These are phyloP conservation scores for Amphilophus citrinellus DNA, from an alignment of 2,113 vertebrate species.

Conservation along the genomic window DNA sequence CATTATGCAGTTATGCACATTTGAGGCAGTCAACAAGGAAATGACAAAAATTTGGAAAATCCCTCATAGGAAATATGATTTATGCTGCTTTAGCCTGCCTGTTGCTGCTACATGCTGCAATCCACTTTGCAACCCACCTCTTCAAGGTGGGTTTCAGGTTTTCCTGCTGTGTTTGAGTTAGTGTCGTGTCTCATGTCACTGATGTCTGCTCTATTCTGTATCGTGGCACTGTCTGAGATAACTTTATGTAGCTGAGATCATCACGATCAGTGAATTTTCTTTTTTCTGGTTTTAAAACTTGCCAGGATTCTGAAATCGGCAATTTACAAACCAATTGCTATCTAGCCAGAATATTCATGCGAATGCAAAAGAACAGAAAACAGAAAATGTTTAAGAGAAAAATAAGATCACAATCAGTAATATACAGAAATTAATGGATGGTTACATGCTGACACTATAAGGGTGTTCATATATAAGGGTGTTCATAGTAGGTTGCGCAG, in stretches of 20 bases:
- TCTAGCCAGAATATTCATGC: fast-evolving
- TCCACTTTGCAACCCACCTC: background rate
- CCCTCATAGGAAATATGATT: background rate
- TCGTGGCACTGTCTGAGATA: too few species aligned
- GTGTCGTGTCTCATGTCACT: background rate
- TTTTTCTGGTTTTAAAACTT: background rate
- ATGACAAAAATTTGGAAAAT: background rate
- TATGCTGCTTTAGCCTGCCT: background rate
- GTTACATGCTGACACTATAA: background rate
- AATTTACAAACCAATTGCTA: background rate
- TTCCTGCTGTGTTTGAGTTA: background rate
- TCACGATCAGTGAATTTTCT: background rate
- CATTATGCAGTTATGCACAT: background rate
- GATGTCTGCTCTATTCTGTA: background rate
- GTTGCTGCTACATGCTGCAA: background rate
- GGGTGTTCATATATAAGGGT: background rate
- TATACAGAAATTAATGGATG: background rate
- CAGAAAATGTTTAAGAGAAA: background rate
- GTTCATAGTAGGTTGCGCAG: background rate
- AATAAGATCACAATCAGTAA: fast-evolving
- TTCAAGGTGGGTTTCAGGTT: background rate
- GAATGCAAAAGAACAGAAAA: background rate
- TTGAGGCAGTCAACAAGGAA: fast-evolving
- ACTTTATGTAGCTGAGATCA: too few species aligned
- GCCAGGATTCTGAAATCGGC: background rate